Percentiles rank a stretch among this genome's conserved stretches.
Conservation (phyloP, 2,113 vertebrate species). For the Pteruthius melanotis region DNA sequence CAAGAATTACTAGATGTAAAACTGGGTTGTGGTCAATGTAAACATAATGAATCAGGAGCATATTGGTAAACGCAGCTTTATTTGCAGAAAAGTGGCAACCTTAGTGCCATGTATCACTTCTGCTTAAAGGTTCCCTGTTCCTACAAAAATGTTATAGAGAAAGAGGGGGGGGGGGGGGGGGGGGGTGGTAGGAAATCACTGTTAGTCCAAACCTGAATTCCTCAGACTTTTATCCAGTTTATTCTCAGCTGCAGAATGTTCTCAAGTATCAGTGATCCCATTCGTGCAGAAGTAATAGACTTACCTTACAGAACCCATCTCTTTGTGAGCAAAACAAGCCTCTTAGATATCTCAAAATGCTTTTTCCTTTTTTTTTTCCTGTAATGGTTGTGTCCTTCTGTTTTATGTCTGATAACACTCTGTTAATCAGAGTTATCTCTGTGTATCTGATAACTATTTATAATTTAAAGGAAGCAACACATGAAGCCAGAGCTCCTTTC, state of each 20-base stretch:
- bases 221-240: neutral
- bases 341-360: neutral
- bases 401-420: fast-evolving
- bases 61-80: neutral
- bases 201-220: neutral
- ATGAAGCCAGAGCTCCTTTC: neutral
- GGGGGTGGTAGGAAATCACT: neutral
- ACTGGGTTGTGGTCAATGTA: neutral
- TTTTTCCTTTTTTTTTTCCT: neutral
- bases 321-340: neutral
- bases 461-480: neutral
- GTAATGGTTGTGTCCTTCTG: neutral
- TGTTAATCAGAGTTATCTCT: neutral
- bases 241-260: neutral
- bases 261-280: neutral
- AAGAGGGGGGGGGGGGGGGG: fast-evolving
- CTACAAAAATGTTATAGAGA: neutral
- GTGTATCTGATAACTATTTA: neutral
- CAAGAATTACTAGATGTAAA: neutral
- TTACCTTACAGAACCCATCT: neutral
- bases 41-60: neutral
- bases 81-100: neutral
- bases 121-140: neutral
- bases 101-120: neutral
- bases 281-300: neutral